Evolutionary conservation across 2,797 vertebrate species (phyloP).

Genomic region (Brachyrhaphis roseni): DNA sequence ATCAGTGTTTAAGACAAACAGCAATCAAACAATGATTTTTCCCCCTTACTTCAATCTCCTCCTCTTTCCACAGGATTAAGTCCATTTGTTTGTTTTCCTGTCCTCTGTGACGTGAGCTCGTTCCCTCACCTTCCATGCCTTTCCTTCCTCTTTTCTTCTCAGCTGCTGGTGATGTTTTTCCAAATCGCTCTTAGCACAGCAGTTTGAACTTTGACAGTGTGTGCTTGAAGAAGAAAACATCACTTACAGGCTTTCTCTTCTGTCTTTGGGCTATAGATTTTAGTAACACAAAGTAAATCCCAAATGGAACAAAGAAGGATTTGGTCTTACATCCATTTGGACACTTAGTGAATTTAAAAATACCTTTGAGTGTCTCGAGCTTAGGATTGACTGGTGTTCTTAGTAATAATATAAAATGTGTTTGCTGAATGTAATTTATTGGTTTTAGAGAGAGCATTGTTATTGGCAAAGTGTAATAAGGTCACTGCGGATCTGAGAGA

Average conservation of each 20-base stretch:
- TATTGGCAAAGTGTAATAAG: background rate
- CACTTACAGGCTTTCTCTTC: background rate
- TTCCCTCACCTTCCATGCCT: constrained; percentile 47
- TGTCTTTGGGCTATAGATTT: background rate
- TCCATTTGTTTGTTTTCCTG: constrained; percentile 48
- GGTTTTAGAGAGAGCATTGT: background rate
- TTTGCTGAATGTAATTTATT: background rate
- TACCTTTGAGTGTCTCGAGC: background rate
- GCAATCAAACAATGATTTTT: constrained; percentile 58
- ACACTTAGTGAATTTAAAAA: background rate
- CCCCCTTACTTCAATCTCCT: constrained; percentile 45
- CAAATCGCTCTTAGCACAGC: constrained; percentile 21
- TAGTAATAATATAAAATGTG: background rate
- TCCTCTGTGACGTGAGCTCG: constrained; percentile 47
- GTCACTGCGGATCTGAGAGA: background rate
- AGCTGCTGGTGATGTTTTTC: constrained; percentile 26
- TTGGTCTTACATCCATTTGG: background rate
- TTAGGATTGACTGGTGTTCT: background rate
- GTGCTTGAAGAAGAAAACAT: constrained; percentile 26
- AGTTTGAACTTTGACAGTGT: constrained; percentile 40
- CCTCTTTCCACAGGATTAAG: constrained; percentile 68
- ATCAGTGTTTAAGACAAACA: constrained; percentile 65
- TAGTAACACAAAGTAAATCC: background rate
- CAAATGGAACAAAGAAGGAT: background rate
- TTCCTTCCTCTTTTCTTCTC: constrained; percentile 51